Conservation (phyloP, 2,888 invertebrate species). For the Agrypnus murinus region DNA sequence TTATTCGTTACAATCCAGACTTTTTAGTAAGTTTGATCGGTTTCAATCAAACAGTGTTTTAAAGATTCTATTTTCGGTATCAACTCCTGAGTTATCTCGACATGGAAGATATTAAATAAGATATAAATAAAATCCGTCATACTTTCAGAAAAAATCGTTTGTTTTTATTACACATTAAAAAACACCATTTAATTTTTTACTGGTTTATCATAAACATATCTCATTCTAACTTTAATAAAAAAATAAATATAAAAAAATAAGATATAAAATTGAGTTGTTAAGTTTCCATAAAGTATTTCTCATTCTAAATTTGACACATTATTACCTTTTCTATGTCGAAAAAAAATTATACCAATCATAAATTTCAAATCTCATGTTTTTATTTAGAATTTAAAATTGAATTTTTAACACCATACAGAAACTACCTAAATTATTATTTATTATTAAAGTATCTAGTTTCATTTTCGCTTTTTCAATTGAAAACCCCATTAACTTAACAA, state of each 20-base stretch:
- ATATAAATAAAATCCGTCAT: not conserved
- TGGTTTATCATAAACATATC: not conserved
- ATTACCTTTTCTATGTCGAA: conserved; percentile 4
- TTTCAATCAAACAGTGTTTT: too few relatives aligned
- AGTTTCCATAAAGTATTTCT: not conserved
- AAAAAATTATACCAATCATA: not conserved
- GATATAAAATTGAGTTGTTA: conserved; percentile 15
- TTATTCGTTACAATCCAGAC: too few relatives aligned
- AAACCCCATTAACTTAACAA: conserved; percentile 15
- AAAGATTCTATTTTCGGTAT: too few relatives aligned
- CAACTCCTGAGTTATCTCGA: too few relatives aligned
- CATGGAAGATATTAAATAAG: not conserved
- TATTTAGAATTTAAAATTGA: not conserved
- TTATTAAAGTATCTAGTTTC: not conserved
- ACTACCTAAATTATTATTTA: not conserved
- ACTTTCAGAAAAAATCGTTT: not conserved
- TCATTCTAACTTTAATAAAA: not conserved
- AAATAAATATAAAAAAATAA: not conserved
- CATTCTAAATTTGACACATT: conserved; percentile 11
- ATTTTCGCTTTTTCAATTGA: not conserved
- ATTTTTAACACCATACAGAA: not conserved
- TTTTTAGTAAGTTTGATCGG: too few relatives aligned
- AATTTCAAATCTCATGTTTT: conserved; percentile 4
- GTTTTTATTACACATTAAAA: conserved; percentile 16
- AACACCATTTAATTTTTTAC: conserved; percentile 6